Evolutionary conservation across 2,797 vertebrate genomes (phyloP).

Genomic region (Clarias laeviceps): DNA sequence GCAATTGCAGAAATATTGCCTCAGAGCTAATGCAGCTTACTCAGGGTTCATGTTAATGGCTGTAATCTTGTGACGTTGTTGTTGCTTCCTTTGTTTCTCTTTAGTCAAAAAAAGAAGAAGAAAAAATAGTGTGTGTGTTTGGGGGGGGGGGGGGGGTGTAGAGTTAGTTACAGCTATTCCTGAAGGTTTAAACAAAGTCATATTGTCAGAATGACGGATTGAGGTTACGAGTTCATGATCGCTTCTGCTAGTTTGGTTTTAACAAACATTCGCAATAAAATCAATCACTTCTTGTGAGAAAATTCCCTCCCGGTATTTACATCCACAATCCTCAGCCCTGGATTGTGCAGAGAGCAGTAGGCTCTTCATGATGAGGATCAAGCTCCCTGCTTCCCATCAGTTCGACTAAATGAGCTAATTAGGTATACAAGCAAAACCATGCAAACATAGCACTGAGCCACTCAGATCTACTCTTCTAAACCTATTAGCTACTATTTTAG

Average conservation of each 20-base stretch:
- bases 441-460: background rate
- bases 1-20: slow-evolving; percentile 22
- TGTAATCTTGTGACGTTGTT: background rate
- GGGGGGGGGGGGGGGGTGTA: background rate
- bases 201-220: background rate
- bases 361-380: background rate
- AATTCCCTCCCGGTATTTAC: background rate
- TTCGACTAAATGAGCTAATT: background rate
- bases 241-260: background rate
- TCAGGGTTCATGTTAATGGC: slow-evolving; percentile 2
- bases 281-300: no score
- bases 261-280: background rate
- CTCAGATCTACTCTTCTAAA: background rate
- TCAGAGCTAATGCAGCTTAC: background rate
- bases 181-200: background rate
- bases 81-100: background rate
- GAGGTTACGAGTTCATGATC: background rate
- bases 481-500: background rate
- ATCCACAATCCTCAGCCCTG: background rate
- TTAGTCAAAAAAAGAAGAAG: background rate
- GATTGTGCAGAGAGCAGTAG: background rate
- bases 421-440: background rate
- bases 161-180: background rate
- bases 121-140: no score
- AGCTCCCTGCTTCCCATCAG: background rate